Base-by-base conservation (phyloP, 2,113 vertebrate species). In the Vireo altiloquus region DNA sequence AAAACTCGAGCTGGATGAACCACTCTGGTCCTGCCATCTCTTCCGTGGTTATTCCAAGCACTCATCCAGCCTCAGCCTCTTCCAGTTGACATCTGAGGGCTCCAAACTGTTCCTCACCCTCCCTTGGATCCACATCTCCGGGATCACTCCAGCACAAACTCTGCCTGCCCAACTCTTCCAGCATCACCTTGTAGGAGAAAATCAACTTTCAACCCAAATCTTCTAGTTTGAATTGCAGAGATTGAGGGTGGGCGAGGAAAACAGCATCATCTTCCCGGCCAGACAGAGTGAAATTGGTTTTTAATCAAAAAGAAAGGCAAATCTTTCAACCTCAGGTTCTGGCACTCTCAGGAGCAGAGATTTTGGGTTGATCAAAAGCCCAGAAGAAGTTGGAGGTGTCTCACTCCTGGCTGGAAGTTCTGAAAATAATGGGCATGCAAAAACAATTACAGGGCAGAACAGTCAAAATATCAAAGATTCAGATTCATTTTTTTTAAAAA, bases 401-500 rank as follows among this genome's bases (percentile, higher is more conserved):
- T 82, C 35, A 10, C 20, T 88, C 31, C 60, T 82, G 59, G 27
- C 24, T 66, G 68, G 39, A 47, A 83, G 8, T 28, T 12, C 13
- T 11, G 12, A 76, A 66, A 76, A 52, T 37, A 66, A 76, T 1
- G 17, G 66, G 22, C 11, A 42, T 1, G 15, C 1, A 25, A 31
- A n/a, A 66, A 33, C 22, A 27, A n/a, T 21, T 40, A 28, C 7
- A 16, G 9, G 35, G 59, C 33, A 56, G 44, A 89, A 2, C 37
- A 47, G 39, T 21, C 44, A 52, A 92, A 79, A 77, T 12, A 25
- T 10, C 31, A 33, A 35, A 50, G 19, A 82, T 39, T 39, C 3
- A 5, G 7, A 3, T 0, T 5, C 5, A 2, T 37, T 63, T 46
- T 37, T 27, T 40, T 21, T 11, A 7, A 42, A 20, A 54, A 50